Evolutionary conservation across 1,140 invertebrate genomes (phyloP).

Genomic region (Philotrypesis tridentata): DNA sequence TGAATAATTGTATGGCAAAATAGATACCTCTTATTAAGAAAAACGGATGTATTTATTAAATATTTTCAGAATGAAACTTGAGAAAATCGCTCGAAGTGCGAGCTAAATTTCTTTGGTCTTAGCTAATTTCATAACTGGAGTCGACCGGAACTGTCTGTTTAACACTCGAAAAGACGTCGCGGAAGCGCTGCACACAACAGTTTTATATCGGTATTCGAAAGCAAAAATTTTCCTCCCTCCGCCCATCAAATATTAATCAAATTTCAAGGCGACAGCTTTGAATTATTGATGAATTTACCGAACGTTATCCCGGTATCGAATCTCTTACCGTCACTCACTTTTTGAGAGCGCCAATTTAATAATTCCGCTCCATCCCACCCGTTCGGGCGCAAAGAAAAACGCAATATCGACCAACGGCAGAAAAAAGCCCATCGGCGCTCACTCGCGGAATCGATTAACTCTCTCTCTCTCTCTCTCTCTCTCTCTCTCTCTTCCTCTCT

Average conservation of each 20-base stretch:
- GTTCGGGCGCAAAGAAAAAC: not conserved
- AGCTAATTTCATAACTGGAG: no score
- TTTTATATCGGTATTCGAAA: no score
- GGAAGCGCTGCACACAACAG: no score
- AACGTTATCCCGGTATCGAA: not conserved
- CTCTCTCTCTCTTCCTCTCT: not conserved
- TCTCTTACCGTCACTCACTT: not conserved
- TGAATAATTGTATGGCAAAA: no score
- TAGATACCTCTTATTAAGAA: no score
- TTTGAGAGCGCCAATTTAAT: not conserved
- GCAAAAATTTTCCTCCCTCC: not conserved
- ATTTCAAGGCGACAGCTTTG: not conserved
- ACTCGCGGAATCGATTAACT: not conserved
- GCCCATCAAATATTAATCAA: not conserved
- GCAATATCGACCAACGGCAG: not conserved
- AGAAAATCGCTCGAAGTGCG: no score
- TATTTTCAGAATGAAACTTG: no score
- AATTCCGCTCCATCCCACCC: not conserved
- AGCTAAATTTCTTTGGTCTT: no score
- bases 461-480: not conserved
- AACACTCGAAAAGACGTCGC: no score
- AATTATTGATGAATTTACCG: not conserved
- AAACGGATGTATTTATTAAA: no score
- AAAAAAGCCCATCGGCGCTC: not conserved
- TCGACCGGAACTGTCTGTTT: no score